These are phyloP conservation scores for Eristalis arbustorum DNA, from an alignment of 2,888 invertebrate species.

Conservation along the genomic window DNA sequence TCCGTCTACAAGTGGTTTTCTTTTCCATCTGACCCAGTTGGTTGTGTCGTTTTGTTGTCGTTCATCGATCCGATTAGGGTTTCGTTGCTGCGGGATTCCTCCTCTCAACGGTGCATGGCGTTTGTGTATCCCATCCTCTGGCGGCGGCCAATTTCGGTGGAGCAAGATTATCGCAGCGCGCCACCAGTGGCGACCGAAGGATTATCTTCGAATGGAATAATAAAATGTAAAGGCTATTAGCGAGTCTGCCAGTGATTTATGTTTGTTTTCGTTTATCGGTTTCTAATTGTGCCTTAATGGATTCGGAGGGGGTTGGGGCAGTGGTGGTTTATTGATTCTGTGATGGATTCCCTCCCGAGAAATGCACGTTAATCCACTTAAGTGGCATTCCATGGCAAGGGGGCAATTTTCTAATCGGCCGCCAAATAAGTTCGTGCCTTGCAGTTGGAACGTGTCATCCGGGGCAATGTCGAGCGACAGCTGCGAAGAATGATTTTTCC, in stretches of 20 bases:
- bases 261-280: conserved; percentile 28
- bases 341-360: not conserved
- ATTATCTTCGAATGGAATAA: conserved; percentile 12
- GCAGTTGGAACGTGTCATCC: not conserved
- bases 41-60: conserved; percentile 3
- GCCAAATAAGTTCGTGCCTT: not conserved
- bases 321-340: not conserved
- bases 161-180: not conserved
- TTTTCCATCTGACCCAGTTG: conserved; percentile 43
- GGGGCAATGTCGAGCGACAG: not conserved
- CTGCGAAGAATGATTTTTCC: not conserved
- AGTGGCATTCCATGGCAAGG: not conserved
- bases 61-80: conserved; percentile 31
- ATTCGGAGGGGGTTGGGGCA: not conserved
- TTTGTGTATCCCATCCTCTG: not conserved
- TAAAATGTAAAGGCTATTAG: conserved; percentile 20
- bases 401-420: not conserved
- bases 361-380: not conserved
- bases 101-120: not conserved
- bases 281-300: conserved; percentile 53
- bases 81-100: conserved; percentile 1
- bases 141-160: not conserved
- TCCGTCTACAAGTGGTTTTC: conserved; percentile 51
- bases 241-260: conserved; percentile 18
- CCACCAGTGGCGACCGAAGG: not conserved